Evolutionary conservation across 2,797 vertebrate species (phyloP).

Genomic region (Sebastes elongatus): DNA sequence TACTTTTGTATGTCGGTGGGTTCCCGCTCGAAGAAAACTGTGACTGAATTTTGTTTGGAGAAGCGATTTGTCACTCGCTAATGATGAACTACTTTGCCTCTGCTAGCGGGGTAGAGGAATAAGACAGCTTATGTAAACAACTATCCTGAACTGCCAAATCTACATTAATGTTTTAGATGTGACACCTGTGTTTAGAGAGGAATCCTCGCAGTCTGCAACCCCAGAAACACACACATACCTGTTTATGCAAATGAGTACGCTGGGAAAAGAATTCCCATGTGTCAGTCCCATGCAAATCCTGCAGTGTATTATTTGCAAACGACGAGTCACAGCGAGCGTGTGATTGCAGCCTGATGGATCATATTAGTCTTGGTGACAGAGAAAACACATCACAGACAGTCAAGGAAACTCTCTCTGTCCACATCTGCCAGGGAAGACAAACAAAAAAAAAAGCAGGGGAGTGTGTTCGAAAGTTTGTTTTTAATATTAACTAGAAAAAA

Average conservation of each 20-base stretch:
- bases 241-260: constrained; percentile 10
- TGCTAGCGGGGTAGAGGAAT: background rate
- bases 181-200: background rate
- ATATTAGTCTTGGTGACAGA: constrained; percentile 28
- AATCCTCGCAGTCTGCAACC: background rate
- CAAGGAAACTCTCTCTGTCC: background rate
- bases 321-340: background rate
- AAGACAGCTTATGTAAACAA: background rate
- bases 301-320: constrained; percentile 12
- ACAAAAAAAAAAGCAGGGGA: constrained; percentile 4
- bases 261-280: background rate
- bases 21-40: background rate
- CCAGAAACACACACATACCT: background rate
- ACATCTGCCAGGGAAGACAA: background rate
- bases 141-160: background rate
- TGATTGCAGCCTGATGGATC: background rate
- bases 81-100: constrained; percentile 6
- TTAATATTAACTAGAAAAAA: constrained; percentile 62
- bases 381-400: constrained; percentile 21
- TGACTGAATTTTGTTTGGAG: constrained; percentile 10
- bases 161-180: background rate
- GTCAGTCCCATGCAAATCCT: constrained; percentile 16
- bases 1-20: background rate
- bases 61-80: background rate
- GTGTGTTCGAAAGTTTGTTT: constrained; percentile 39